Conservation (phyloP, 2,888 invertebrate species). For the Andrena bucephala region DNA sequence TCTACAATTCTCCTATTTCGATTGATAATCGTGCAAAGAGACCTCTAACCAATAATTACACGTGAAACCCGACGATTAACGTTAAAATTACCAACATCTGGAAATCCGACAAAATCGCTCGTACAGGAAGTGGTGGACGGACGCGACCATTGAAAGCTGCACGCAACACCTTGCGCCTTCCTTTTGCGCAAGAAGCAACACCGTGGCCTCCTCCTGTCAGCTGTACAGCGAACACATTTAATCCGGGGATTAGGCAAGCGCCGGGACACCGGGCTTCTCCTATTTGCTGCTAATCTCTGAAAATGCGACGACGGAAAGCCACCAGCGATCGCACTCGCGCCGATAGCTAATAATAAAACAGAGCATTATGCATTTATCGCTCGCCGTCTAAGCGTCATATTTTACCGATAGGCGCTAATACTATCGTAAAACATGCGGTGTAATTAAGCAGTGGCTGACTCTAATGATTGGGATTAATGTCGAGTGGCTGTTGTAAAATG, state of each 20-base stretch:
- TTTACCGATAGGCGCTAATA: not conserved
- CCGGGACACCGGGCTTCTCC: conserved; percentile 9
- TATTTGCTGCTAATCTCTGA: conserved; percentile 27
- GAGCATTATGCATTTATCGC: not conserved
- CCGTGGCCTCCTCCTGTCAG: conserved; percentile 45
- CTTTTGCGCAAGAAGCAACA: conserved; percentile 38
- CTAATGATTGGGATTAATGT: conserved; percentile 22
- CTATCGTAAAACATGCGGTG: not conserved
- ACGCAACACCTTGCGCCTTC: conserved; percentile 27
- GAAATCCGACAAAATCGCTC: not conserved
- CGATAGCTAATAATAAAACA: conserved; percentile 11
- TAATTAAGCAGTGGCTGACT: conserved; percentile 34
- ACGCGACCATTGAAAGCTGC: conserved; percentile 17
- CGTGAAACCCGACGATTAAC: not conserved
- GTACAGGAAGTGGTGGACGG: conserved; percentile 24
- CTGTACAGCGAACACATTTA: conserved; percentile 40
- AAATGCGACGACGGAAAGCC: conserved; percentile 4
- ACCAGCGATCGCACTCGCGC: not conserved
- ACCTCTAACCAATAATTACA: too few species aligned
- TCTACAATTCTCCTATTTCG: too few species aligned
- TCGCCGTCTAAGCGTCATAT: not conserved
- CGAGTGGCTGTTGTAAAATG: not conserved
- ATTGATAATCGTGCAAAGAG: too few species aligned
- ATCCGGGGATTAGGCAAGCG: conserved; percentile 37
- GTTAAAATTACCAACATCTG: not conserved